Base-by-base conservation (phyloP, 2,888 invertebrate species). In the Anthrax anthrax region DNA sequence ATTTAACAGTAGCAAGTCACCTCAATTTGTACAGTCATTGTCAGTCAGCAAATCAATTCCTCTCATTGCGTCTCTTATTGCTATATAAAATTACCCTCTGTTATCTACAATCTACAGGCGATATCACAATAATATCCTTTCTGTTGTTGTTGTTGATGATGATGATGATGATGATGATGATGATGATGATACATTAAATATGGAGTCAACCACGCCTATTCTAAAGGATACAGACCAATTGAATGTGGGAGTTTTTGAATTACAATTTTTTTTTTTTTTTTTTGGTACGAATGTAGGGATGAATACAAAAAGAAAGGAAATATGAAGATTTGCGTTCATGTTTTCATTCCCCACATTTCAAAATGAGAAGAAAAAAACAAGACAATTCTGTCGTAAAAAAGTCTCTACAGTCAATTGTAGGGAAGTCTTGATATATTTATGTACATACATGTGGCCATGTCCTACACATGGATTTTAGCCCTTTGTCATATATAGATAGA, bases 21-120 rank as follows among this genome's bases (percentile, higher is more conserved):
- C 63, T 63, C 61, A 59, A 61, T 62, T 65, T 64, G 57, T 60
- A 56, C 61, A 66, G 66, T 32, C 29, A 32, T 12, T 12, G 4
- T 12, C 16, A 36, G 36, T 67, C 66, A 67, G 58, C 60, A 65
- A 67, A 65, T 67, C 66, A 66, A 67, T n/a, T 65, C 67, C 66
- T 51, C 51, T 51, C 50, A 48, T 50, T 48, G 47, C 67, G 67
- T 50, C 50, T 50, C 50, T 48, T 50, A 47, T 50, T 50, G 50
- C 47, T 50, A 42, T 44, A 42, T 44, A 45, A 50, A 50, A 48
- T 50, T 50, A 50, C 50, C 44, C 48, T 39, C 48, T 50, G 48
- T n/a, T n/a, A n/a, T n/a, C n/a, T n/a, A n/a, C n/a, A n/a, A n/a
- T n/a, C n/a, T n/a, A n/a, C n/a, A n/a, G n/a, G n/a, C n/a, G n/a